Percentiles rank a stretch among this genome's conserved stretches.
These are phyloP conservation scores for Steinernema hermaphroditum DNA, from an alignment of 2,888 invertebrate species.

Conservation along the genomic window DNA sequence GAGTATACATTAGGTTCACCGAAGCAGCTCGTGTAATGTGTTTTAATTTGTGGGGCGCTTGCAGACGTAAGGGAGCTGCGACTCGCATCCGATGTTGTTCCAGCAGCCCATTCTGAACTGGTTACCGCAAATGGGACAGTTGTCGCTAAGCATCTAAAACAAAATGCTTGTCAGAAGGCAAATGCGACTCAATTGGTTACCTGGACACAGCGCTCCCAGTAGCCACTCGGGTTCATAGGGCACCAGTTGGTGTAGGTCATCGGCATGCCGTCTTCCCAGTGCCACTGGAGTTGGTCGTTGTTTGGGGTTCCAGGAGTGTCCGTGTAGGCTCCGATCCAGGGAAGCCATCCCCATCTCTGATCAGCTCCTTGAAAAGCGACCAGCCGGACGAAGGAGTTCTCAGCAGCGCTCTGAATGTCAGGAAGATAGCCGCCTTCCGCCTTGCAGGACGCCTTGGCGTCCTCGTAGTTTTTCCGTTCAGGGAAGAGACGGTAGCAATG, in stretches of 20 bases:
- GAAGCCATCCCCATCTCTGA: neutral
- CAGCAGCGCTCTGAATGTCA: neutral
- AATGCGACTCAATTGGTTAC: neutral
- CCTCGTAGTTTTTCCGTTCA: neutral
- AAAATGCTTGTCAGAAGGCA: neutral
- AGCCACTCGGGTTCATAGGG: neutral
- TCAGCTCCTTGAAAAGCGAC: neutral
- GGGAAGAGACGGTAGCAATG: neutral
- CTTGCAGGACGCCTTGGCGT: neutral
- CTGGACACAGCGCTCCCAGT: neutral
- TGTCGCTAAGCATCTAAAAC: neutral
- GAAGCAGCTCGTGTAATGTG: too few relatives aligned
- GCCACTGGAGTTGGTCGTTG: neutral
- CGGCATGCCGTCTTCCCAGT: neutral
- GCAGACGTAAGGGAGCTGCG: neutral
- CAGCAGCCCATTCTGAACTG: neutral
- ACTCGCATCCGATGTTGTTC: neutral
- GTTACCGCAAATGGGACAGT: neutral
- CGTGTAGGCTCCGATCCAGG: constrained; percentile 7
- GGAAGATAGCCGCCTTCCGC: neutral
- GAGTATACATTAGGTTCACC: too few relatives aligned
- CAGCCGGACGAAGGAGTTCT: neutral
- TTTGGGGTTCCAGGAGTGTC: neutral
- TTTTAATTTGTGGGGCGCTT: too few relatives aligned
- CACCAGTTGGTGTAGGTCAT: neutral